Percentiles rank a stretch among this genome's conserved stretches.
These are phyloP conservation scores for Cryptotis parvus DNA, from an alignment of 2,113 vertebrate genomes.

Conservation along the genomic window DNA sequence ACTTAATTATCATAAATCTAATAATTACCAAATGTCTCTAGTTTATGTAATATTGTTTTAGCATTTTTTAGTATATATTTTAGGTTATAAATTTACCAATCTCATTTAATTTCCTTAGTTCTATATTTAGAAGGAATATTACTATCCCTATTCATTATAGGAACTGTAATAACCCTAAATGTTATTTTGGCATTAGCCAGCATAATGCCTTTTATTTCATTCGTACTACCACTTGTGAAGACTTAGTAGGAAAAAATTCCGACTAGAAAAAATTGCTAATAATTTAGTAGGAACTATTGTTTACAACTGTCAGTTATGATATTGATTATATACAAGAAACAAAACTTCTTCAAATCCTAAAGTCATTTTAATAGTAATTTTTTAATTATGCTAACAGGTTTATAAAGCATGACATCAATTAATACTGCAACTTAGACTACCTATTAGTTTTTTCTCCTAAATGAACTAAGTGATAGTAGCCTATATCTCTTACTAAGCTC, in stretches of 20 bases:
- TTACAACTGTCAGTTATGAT: slow-evolving; percentile 37
- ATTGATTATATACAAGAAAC: slow-evolving; percentile 20
- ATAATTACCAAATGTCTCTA: background rate
- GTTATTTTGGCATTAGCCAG: background rate
- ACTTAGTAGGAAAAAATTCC: background rate
- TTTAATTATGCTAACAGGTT: slow-evolving; percentile 13
- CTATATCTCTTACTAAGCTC: background rate
- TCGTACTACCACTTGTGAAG: slow-evolving; percentile 61
- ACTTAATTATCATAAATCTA: background rate
- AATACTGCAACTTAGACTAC: background rate
- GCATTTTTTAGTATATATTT: background rate
- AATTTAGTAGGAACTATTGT: slow-evolving; percentile 37
- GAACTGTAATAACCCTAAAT: background rate
- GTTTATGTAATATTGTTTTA: background rate
- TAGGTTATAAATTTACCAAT: background rate
- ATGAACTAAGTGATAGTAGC: background rate
- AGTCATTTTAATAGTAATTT: slow-evolving; percentile 22
- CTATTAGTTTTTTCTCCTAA: background rate
- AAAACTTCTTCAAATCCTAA: slow-evolving; percentile 74
- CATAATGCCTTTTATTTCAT: background rate
- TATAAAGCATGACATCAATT: background rate
- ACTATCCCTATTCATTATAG: background rate
- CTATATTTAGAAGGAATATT: background rate
- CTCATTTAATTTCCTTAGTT: slow-evolving; percentile 11
- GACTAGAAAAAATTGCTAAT: no score